Percentiles rank a stretch among this genome's conserved stretches.
phyloP scores from a whole-genome alignment of 2,113 vertebrate genomes.

The Bubo bubo region DNA sequence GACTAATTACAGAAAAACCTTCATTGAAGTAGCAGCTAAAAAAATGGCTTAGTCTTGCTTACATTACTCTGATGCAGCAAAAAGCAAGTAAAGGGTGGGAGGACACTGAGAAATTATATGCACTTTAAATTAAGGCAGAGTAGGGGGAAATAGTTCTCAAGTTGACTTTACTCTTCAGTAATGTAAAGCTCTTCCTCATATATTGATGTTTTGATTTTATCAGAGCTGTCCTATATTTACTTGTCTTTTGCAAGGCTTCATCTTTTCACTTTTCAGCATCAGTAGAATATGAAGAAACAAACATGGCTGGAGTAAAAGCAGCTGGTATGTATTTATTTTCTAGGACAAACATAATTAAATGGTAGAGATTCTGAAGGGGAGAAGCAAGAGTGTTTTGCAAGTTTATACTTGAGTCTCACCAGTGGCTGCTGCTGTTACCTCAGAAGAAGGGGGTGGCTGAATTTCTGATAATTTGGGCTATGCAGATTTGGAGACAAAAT shows the following conservation, averaged over 20 bases:
- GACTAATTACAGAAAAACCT: not conserved
- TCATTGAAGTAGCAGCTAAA: not conserved
- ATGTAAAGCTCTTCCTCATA: not conserved
- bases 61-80: not conserved
- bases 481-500: not conserved
- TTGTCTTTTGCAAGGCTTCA: not conserved
- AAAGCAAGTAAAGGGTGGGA: not conserved
- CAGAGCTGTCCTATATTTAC: not conserved
- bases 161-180: not conserved
- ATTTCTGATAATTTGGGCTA: conserved; percentile 27
- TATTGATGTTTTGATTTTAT: not conserved
- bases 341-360: not conserved
- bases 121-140: not conserved
- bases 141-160: not conserved
- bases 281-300: not conserved
- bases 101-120: not conserved
- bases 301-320: not conserved
- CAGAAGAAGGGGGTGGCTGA: not conserved
- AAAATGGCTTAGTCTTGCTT: not conserved
- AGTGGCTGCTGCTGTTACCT: not conserved
- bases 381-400: not conserved
- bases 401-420: not conserved
- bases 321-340: not conserved
- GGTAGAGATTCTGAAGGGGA: not conserved
- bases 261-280: not conserved